A percentile compares a stretch with the other conserved stretches of the same genome.
Conservation (phyloP, 2,888 invertebrate species). For the Pterostichus madidus region DNA sequence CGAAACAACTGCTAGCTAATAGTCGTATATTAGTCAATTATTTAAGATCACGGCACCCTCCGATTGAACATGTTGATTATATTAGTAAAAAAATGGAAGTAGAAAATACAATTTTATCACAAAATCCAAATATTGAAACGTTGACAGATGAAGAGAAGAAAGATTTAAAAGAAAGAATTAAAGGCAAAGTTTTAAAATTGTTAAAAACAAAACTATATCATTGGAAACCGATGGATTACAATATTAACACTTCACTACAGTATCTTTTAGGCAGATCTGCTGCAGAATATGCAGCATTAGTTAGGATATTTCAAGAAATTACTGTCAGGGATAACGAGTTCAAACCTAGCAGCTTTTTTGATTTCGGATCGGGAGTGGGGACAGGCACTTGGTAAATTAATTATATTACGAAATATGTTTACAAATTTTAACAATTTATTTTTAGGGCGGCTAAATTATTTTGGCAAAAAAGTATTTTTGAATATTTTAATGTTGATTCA, state of each 20-base stretch:
- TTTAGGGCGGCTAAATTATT: slow-evolving; percentile 83
- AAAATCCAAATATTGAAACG: slow-evolving; percentile 75
- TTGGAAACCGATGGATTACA: slow-evolving; percentile 88
- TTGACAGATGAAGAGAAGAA: slow-evolving; percentile 75
- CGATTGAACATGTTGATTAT: slow-evolving; percentile 81
- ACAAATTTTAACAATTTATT: slow-evolving; percentile 66
- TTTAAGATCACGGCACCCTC: slow-evolving; percentile 82
- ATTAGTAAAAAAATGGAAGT: slow-evolving; percentile 76
- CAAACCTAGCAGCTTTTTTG: slow-evolving; percentile 88
- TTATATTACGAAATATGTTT: slow-evolving; percentile 38
- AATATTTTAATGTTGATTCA: slow-evolving; percentile 92
- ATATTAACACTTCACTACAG: slow-evolving; percentile 82
- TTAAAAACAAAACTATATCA: slow-evolving; percentile 83
- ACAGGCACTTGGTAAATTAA: slow-evolving; percentile 86
- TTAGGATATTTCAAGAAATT: slow-evolving; percentile 88
- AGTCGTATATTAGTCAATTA: slow-evolving; percentile 80
- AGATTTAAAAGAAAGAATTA: slow-evolving; percentile 77
- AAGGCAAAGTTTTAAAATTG: slow-evolving; percentile 79
- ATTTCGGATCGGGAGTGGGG: slow-evolving; percentile 95
- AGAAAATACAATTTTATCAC: slow-evolving; percentile 71
- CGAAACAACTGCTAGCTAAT: slow-evolving; percentile 80
- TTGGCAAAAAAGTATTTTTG: slow-evolving; percentile 87
- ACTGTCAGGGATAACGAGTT: slow-evolving; percentile 82
- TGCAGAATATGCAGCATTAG: slow-evolving; percentile 87
- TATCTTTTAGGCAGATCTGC: slow-evolving; percentile 87